A percentile compares a stretch with the other conserved stretches of the same genome.
Evolutionary conservation across 2,888 invertebrate genomes (phyloP).

Genomic region (Dryadula phaetusa): DNA sequence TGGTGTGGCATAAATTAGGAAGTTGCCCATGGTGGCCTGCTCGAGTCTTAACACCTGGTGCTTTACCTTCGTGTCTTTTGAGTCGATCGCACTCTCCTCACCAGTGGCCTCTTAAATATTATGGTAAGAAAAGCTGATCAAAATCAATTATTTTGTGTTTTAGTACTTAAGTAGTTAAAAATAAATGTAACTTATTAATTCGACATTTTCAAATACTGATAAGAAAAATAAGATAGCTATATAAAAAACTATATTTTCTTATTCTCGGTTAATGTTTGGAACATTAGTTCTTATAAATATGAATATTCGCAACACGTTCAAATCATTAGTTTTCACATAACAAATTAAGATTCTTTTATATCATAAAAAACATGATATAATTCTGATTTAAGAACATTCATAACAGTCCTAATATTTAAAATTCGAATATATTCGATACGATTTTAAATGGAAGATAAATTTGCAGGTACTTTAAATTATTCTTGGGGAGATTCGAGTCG

Average conservation of each 20-base stretch:
- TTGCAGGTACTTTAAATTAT: conserved; percentile 66
- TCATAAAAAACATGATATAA: not conserved
- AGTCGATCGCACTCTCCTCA: conserved; percentile 56
- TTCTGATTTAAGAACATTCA: not conserved
- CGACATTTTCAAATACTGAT: not conserved
- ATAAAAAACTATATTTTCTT: not conserved
- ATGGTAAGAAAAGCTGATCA: conserved; percentile 55
- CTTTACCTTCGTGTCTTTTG: conserved; percentile 67
- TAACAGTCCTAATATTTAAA: not conserved
- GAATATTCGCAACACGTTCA: not conserved
- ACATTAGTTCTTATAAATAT: not conserved
- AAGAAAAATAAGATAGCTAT: not conserved
- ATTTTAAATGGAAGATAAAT: not conserved
- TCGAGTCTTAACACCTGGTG: conserved; percentile 68
- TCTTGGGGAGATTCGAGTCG: conserved; percentile 67
- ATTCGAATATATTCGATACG: not conserved
- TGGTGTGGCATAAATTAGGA: conserved; percentile 78
- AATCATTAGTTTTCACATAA: not conserved
- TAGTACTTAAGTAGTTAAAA: too few relatives aligned
- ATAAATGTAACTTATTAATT: not conserved
- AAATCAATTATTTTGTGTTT: too few relatives aligned
- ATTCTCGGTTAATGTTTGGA: not conserved
- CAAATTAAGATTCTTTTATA: not conserved
- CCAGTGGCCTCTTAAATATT: conserved; percentile 74
- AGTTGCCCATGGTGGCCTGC: conserved; percentile 78